A percentile compares a stretch with the other conserved stretches of the same genome.
Conservation (phyloP, 2,113 vertebrate genomes). For the Ivindomyrus marchei region DNA sequence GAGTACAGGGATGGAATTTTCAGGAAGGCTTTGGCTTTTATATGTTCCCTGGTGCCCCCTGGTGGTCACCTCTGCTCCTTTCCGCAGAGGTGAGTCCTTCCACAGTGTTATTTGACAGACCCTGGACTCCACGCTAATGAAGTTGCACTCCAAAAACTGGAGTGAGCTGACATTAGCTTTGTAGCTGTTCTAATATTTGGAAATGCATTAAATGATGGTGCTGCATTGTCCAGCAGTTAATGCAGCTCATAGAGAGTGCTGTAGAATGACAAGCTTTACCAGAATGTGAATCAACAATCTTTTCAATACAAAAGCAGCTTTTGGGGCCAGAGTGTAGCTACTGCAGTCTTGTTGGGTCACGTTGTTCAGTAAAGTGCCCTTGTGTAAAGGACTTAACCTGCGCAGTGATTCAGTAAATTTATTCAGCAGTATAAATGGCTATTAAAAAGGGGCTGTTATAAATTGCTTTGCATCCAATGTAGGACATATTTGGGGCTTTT, state of each 20-base stretch:
- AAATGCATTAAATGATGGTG: background rate
- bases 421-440: background rate
- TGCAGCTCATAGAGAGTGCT: background rate
- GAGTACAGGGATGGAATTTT: background rate
- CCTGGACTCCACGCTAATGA: background rate
- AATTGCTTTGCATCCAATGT: background rate
- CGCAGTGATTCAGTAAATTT: background rate
- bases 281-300: background rate
- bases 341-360: background rate
- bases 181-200: background rate
- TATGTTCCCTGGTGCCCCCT: background rate
- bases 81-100: background rate
- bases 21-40: background rate
- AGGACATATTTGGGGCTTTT: background rate
- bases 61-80: background rate
- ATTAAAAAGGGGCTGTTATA: background rate
- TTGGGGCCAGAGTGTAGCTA: background rate
- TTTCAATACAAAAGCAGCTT: background rate
- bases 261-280: background rate
- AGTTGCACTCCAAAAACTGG: background rate
- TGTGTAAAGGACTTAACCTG: background rate
- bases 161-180: background rate
- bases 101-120: background rate
- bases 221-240: background rate
- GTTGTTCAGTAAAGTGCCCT: background rate